phyloP scores from a whole-genome alignment of 2,888 invertebrate genomes.

The Acleris emargana region DNA sequence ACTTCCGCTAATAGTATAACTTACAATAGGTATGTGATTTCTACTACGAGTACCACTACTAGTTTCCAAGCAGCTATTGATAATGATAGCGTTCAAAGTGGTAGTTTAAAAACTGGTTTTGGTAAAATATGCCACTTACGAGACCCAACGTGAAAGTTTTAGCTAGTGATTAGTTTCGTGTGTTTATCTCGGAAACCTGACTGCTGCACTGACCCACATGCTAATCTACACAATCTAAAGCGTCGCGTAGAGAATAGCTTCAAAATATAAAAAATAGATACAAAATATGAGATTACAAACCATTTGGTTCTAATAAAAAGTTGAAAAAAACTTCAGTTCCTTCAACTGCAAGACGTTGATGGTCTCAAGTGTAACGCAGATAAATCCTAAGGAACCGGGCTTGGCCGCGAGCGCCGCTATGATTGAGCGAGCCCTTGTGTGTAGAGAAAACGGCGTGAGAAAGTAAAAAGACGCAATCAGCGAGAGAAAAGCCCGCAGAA shows the following conservation, averaged over 20 bases:
- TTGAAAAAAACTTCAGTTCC: slow-evolving; percentile 1
- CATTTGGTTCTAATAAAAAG: neutral
- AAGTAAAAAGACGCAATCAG: slow-evolving; percentile 80
- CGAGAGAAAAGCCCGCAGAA: slow-evolving; percentile 71
- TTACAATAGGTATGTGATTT: neutral
- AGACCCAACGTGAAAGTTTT: slow-evolving; percentile 64
- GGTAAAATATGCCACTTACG: slow-evolving; percentile 58
- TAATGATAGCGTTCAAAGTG: slow-evolving; percentile 32
- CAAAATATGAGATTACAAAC: neutral
- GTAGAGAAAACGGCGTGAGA: slow-evolving; percentile 62
- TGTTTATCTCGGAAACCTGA: slow-evolving; percentile 37
- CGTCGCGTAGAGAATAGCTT: slow-evolving; percentile 4
- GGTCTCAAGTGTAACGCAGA: slow-evolving; percentile 30
- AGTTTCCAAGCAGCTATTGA: slow-evolving; percentile 11
- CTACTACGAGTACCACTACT: neutral
- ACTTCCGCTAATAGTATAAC: neutral
- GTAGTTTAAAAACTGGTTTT: slow-evolving; percentile 58
- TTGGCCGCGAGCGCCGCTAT: slow-evolving; percentile 55
- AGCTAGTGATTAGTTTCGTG: slow-evolving; percentile 39
- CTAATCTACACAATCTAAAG: slow-evolving; percentile 14
- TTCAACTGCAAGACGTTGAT: slow-evolving; percentile 19
- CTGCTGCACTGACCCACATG: slow-evolving; percentile 36
- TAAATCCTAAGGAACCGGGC: slow-evolving; percentile 46
- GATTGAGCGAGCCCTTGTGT: slow-evolving; percentile 56
- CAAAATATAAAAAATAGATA: neutral